These are phyloP conservation scores for Cavia aperea DNA, from an alignment of 2,113 vertebrate genomes.

Conservation along the genomic window DNA sequence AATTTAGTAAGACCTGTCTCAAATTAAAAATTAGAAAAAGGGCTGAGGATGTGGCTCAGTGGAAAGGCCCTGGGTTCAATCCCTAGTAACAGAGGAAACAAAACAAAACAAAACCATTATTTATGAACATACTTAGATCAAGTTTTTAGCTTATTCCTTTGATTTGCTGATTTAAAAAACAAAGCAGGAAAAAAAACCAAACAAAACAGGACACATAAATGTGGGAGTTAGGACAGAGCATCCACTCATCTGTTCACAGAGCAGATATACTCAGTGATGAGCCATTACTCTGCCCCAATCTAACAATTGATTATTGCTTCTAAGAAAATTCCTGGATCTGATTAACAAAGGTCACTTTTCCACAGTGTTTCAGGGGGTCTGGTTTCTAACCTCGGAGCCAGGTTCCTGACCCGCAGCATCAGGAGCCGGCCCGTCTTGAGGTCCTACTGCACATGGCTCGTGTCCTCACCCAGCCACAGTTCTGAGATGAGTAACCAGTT, in stretches of 20 bases:
- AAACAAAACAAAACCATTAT: not conserved
- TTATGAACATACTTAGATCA: not conserved
- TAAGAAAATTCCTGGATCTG: not conserved
- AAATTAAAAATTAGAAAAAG: not conserved
- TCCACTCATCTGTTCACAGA: not conserved
- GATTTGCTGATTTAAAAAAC: constrained; percentile 1
- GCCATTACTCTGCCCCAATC: not conserved
- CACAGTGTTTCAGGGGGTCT: not conserved
- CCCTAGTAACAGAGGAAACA: not conserved
- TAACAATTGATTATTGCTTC: not conserved
- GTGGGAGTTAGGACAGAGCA: not conserved
- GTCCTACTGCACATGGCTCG: not conserved
- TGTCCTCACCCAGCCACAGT: not conserved
- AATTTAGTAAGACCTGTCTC: not conserved
- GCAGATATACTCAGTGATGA: not conserved
- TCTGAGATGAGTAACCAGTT: not conserved
- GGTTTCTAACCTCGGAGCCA: not conserved
- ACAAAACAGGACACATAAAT: not conserved
- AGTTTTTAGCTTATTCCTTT: constrained; percentile 7
- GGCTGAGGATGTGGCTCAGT: not conserved
- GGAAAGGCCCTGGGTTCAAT: not conserved
- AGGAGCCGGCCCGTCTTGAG: not conserved
- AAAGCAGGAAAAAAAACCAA: not conserved
- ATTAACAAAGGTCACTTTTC: not conserved
- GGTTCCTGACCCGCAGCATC: not conserved